Evolutionary conservation across 2,797 vertebrate species (phyloP).

Genomic region (Remorina albescens): DNA sequence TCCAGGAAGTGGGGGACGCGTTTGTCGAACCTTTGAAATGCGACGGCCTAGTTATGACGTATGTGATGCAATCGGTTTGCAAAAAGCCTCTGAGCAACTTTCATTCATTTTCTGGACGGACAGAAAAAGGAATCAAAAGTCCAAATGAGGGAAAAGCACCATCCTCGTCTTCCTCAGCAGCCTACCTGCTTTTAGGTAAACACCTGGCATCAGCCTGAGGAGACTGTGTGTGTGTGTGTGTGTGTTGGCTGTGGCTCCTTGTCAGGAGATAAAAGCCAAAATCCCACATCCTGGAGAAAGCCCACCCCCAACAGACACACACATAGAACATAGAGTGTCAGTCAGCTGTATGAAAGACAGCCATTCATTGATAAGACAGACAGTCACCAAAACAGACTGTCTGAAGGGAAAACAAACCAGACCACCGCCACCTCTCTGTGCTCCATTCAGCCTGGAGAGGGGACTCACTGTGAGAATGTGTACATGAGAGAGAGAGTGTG

Average conservation of each 20-base stretch:
- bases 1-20: no score
- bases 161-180: neutral
- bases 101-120: no score
- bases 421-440: constrained; percentile 53
- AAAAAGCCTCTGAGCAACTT: no score
- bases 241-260: constrained; percentile 33
- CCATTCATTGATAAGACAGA: constrained; percentile 79
- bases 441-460: constrained; percentile 66
- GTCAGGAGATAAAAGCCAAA: constrained; percentile 34
- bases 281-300: constrained; percentile 26
- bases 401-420: constrained; percentile 75
- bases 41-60: no score
- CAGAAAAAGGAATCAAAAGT: neutral
- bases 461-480: constrained; percentile 39
- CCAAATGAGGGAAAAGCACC: neutral
- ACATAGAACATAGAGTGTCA: constrained; percentile 51
- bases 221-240: neutral
- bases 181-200: constrained; percentile 57
- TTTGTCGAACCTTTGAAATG: no score
- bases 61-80: no score
- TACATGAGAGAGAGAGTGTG: constrained; percentile 15
- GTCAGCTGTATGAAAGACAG: constrained; percentile 74
- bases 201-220: constrained; percentile 45
- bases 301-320: neutral
- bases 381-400: constrained; percentile 75